These are phyloP conservation scores for Zonitis immaculata DNA, from an alignment of 2,888 invertebrate genomes.

Conservation along the genomic window DNA sequence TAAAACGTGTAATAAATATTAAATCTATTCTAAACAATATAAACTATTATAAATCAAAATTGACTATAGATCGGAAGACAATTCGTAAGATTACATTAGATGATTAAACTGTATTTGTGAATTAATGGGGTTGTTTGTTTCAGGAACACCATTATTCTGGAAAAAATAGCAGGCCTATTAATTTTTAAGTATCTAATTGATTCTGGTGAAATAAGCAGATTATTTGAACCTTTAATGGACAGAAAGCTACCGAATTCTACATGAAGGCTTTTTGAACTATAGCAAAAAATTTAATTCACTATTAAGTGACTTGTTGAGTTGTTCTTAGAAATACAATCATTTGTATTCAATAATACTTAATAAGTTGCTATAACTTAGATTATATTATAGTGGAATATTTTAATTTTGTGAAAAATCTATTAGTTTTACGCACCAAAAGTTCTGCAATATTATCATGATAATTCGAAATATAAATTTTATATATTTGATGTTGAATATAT, in stretches of 20 bases:
- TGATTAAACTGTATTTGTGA: not conserved
- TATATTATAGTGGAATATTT: too few relatives aligned
- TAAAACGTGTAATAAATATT: constrained; percentile 14
- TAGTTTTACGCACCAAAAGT: constrained; percentile 8
- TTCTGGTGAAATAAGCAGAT: constrained; percentile 13
- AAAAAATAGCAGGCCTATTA: constrained; percentile 4
- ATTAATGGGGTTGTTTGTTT: not conserved
- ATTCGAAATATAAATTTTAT: constrained; percentile 20
- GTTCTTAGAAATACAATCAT: constrained; percentile 14
- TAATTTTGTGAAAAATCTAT: not conserved
- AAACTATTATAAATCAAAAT: constrained; percentile 3
- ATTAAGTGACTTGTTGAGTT: constrained; percentile 10
- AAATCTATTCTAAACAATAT: constrained; percentile 15
- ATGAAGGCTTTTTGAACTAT: constrained; percentile 9
- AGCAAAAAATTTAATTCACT: constrained; percentile 9
- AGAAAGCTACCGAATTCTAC: constrained; percentile 10
- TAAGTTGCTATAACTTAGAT: constrained; percentile 16
- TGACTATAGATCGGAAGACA: not conserved
- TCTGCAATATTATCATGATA: constrained; percentile 13
- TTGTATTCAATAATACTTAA: constrained; percentile 18
- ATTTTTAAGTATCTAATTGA: constrained; percentile 16
- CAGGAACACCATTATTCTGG: not conserved
- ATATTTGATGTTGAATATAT: constrained; percentile 22
- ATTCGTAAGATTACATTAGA: not conserved
- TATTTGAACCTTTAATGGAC: constrained; percentile 17